Evolutionary conservation across 2,113 vertebrate species (phyloP), one percentile per base, ranked within the genome.

Genomic region (Pomatorhinus ruficollis): DNA sequence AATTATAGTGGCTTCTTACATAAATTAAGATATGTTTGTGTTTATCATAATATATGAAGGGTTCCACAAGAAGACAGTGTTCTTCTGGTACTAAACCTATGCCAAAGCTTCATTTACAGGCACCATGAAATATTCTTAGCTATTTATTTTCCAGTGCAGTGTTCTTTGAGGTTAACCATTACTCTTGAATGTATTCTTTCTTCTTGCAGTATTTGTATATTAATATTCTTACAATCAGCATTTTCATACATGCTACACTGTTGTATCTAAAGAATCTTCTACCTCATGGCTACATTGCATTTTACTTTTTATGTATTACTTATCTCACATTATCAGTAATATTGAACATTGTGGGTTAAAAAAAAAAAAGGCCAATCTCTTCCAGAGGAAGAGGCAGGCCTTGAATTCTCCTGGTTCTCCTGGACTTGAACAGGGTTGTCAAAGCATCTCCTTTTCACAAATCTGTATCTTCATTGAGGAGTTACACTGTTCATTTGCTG

Each of bases 401-500:
- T 71, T 64, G 45, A 77, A 63, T 19, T 56, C 27, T 54, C 27
- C 60, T 40, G 19, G 28, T 57, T 72, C 7, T 45, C 54, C 25
- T 72, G 31, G 15, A 66, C 35, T 3, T 10, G 13, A 25, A 40
- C 0, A 0, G 3, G 2, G 2, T 3, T 19, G 12, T 52, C 83
- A 89, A 77, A 87, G 45, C 13, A 90, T 59, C 15, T 33, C 27
- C 23, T 53, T 63, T 95, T 72, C 49, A 82, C 37, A 69, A 4
- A 85, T 72, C 40, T 72, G 8, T 76, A 54, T 83, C 53, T 79
- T 53, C 20, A 91, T 25, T 57, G 53, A 93, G 49, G 53, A 94
- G 74, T 53, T 64, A 30, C 33, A 68, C n/a, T 61, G 25, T 53
- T 72, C 12, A 56, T 76, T 57, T 79, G 50, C 21, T 82, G 40